phyloP scores from a whole-genome alignment of 1,140 invertebrate genomes.

The Coenobita brevimanus region DNA sequence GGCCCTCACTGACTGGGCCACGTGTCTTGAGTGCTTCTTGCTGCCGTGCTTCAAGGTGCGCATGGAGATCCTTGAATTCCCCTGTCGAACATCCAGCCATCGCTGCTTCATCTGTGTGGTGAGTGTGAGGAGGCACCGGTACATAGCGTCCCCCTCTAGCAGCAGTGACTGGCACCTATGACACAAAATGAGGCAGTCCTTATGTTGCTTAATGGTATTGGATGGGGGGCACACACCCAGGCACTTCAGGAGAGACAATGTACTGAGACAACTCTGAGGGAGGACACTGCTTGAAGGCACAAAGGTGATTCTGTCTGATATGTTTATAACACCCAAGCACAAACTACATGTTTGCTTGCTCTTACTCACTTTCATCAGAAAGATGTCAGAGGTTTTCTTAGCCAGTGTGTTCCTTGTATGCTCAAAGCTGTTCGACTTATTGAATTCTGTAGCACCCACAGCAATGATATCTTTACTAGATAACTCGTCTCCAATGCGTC shows the following conservation, averaged over 20 bases:
- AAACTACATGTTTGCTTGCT: slow-evolving; percentile 1
- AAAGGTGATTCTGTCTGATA: neutral
- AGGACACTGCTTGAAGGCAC: neutral
- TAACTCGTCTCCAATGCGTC: too few relatives aligned
- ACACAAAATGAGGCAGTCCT: neutral
- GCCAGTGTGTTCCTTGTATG: too few relatives aligned
- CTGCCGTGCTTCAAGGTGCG: neutral
- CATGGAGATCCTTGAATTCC: neutral
- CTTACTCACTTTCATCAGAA: too few relatives aligned
- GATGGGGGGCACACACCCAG: neutral
- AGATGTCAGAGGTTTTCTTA: too few relatives aligned
- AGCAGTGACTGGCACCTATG: slow-evolving; percentile 9
- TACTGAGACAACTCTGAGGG: slow-evolving; percentile 9
- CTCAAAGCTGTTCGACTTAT: too few relatives aligned
- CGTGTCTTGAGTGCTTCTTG: neutral
- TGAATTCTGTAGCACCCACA: too few relatives aligned
- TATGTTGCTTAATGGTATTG: neutral
- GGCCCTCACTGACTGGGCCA: neutral
- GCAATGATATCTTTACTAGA: too few relatives aligned
- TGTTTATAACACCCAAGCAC: neutral
- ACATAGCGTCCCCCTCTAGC: slow-evolving; percentile 12
- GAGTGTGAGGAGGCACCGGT: neutral
- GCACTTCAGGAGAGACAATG: slow-evolving; percentile 14
- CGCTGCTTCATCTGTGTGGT: slow-evolving; percentile 15
- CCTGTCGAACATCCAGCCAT: neutral